Evolutionary conservation across 2,113 vertebrate species (phyloP).

Genomic region (Pica pica): DNA sequence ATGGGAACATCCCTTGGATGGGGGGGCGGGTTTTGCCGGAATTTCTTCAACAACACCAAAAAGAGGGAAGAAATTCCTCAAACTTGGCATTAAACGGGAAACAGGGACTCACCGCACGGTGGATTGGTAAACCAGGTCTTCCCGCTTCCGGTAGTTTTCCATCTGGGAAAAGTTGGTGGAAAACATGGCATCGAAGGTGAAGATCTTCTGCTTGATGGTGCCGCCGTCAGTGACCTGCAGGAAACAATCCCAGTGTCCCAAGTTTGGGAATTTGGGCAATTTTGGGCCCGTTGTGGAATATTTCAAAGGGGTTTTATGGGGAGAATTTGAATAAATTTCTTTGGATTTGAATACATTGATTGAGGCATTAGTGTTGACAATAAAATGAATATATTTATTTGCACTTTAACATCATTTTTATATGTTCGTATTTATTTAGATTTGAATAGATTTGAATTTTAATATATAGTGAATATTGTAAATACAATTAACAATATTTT

Average conservation of each 20-base stretch:
- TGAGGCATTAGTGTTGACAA: too few relatives aligned
- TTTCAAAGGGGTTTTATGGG: accelerated
- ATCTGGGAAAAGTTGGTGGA: slow-evolving; percentile 88
- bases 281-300: accelerated
- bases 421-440: not conserved
- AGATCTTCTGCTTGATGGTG: slow-evolving; percentile 90
- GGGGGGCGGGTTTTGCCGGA: too few relatives aligned
- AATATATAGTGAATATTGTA: not conserved
- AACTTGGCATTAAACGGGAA: accelerated
- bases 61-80: not conserved
- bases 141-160: slow-evolving; percentile 82
- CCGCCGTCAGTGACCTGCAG: slow-evolving; percentile 85
- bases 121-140: slow-evolving; percentile 86
- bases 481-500: not conserved
- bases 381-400: not conserved
- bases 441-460: not conserved
- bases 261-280: not conserved
- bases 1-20: accelerated
- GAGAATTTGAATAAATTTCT: not conserved
- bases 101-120: slow-evolving; percentile 82
- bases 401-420: accelerated
- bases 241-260: accelerated
- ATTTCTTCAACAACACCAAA: not conserved
- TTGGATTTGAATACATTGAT: too few relatives aligned
- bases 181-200: slow-evolving; percentile 92